These are phyloP conservation scores for Melozone crissalis DNA, from an alignment of 2,113 vertebrate genomes.

Conservation along the genomic window DNA sequence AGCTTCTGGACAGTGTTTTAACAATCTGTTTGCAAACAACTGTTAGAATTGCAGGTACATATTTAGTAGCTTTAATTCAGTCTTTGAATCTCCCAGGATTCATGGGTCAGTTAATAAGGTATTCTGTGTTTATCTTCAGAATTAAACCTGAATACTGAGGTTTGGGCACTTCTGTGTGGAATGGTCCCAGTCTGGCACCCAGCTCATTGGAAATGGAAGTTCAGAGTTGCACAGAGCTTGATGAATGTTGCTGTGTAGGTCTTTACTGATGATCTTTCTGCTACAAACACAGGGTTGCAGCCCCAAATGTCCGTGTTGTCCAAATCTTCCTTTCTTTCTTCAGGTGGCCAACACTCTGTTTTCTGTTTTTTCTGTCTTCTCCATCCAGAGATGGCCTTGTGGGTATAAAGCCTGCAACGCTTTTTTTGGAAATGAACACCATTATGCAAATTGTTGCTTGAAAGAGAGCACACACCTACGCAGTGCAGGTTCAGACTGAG, in stretches of 20 bases:
- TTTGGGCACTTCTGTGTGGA: background rate
- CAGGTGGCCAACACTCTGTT: background rate
- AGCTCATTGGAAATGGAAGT: fast-evolving
- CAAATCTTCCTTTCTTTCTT: background rate
- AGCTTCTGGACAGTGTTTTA: background rate
- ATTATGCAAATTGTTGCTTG: background rate
- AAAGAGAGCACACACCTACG: background rate
- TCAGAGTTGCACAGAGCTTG: background rate
- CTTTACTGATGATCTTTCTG: background rate
- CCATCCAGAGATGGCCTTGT: background rate
- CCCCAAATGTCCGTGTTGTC: background rate
- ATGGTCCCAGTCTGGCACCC: background rate
- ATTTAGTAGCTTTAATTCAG: background rate
- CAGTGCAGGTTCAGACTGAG: background rate
- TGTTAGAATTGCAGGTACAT: background rate
- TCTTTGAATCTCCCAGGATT: background rate
- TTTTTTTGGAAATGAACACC: background rate
- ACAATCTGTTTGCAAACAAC: background rate
- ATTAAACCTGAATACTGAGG: background rate
- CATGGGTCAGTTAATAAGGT: background rate
- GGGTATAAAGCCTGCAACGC: background rate
- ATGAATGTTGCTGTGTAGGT: fast-evolving
- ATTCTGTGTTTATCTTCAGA: background rate
- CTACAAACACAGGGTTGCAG: background rate
- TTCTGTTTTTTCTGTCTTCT: constrained; percentile 8